A percentile compares a stretch with the other conserved stretches of the same genome.
phyloP scores from a whole-genome alignment of 1,140 invertebrate genomes.

The Coptotermes formosanus region DNA sequence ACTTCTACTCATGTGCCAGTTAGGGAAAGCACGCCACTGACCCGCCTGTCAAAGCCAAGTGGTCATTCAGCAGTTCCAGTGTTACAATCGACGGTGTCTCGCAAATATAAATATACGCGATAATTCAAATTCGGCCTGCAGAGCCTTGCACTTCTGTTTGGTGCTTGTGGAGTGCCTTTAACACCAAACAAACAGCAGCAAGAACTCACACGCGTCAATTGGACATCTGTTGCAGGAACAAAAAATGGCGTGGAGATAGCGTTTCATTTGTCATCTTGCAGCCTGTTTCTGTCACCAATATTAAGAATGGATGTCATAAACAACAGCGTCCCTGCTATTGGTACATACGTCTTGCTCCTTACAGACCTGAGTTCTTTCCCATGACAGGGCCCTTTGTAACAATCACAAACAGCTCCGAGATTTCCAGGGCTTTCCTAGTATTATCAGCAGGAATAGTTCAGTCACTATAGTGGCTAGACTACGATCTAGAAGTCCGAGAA shows the following conservation, averaged over 20 bases:
- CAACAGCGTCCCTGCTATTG: neutral
- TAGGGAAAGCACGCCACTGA: neutral
- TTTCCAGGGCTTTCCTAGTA: too few species aligned
- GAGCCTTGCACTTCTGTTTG: conserved; percentile 2
- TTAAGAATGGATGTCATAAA: neutral
- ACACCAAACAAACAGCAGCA: neutral
- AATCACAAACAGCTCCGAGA: too few species aligned
- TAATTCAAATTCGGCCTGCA: neutral
- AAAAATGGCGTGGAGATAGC: neutral
- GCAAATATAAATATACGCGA: neutral
- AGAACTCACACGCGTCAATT: neutral
- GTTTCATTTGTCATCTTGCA: conserved; percentile 16
- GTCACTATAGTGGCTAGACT: too few species aligned
- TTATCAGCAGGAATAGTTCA: too few species aligned
- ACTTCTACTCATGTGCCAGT: too few species aligned
- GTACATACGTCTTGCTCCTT: neutral
- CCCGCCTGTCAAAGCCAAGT: neutral
- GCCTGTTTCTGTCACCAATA: neutral
- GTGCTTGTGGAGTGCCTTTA: neutral
- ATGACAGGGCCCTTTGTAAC: too few species aligned
- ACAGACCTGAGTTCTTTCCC: too few species aligned
- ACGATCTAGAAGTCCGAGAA: too few species aligned
- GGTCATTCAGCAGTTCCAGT: neutral
- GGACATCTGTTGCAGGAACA: neutral
- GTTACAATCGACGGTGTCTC: neutral